Base-by-base conservation (phyloP, 2,113 vertebrate species). In the Thalassarche chlororhynchos region DNA sequence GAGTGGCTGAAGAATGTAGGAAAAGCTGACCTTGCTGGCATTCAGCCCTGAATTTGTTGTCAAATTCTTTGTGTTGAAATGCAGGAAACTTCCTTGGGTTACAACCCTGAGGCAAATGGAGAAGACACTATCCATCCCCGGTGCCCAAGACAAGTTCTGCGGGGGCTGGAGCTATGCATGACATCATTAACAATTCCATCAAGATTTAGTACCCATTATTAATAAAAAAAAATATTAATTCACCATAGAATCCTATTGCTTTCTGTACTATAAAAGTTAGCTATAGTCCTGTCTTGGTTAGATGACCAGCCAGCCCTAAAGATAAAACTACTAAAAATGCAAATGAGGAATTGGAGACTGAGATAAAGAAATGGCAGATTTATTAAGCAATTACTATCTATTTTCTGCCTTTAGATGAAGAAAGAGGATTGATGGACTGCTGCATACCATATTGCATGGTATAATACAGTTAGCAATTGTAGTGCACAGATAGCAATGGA, bases 331-430 rank as follows among this genome's bases (percentile, higher is more conserved):
- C 87, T 97, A 89, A 93, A 97, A 96, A 97, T 95, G 89, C 74
- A 94, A 94, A 96, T 93, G 11, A 44, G 0, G 29, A 70, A 85
- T 62, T 90, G 74, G 74, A 87, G 66, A 85, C 70, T 1, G 16
- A 95, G 93, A 96, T 95, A 94, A 94, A 95, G 89, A 66, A 96
- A 93, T 58, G 77, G 78, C 77, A 94, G 83, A 95, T 97, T 96
- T 96, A 97, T 97, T 96, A 96, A 94, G 89, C 94, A 95, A 97
- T 97, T 97, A 96, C 94, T 87, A 89, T 91, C 61, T 83, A 96
- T 96, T 95, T 95, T 97, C 90, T 96, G 70, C 87, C 49, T 91
- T 97, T 93, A 97, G 77, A 89, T 89, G 84, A 96, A 96, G 75
- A 89, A 87, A 96, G 84, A 92, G 78, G 54, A 93, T 93, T 96